phyloP scores from a whole-genome alignment of 2,888 invertebrate species.

The Papilio demoleus region DNA sequence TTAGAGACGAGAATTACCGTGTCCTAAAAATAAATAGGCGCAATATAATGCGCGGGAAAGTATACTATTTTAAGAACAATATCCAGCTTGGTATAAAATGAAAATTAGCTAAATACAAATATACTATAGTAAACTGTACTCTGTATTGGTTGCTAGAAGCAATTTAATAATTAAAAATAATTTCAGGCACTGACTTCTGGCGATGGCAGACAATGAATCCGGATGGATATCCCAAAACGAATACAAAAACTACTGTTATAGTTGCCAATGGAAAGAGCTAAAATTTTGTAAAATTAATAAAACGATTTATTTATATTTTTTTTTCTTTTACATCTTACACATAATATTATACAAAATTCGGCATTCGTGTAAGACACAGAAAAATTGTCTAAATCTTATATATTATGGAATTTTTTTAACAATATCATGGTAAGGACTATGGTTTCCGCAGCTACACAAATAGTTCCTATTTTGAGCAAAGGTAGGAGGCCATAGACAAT shows the following conservation, averaged over 20 bases:
- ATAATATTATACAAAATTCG: neutral
- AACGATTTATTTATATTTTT: constrained; percentile 47
- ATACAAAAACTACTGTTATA: constrained; percentile 62
- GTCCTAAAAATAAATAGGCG: too few relatives aligned
- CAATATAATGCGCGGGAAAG: too few relatives aligned
- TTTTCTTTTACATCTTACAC: constrained; percentile 11
- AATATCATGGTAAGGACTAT: too few relatives aligned
- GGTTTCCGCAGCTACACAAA: too few relatives aligned
- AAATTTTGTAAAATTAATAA: constrained; percentile 46
- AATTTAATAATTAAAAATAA: constrained; percentile 21
- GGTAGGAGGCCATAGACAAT: too few relatives aligned
- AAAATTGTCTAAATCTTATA: neutral
- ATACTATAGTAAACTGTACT: too few relatives aligned
- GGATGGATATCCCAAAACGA: constrained; percentile 87
- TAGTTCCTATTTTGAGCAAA: too few relatives aligned
- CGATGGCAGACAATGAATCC: constrained; percentile 97
- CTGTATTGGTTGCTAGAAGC: neutral
- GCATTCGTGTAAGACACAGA: neutral
- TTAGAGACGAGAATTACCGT: too few relatives aligned
- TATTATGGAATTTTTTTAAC: too few relatives aligned
- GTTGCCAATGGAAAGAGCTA: constrained; percentile 76
- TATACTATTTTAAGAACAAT: too few relatives aligned
- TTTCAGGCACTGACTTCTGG: constrained; percentile 94
- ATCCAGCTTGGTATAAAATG: too few relatives aligned
- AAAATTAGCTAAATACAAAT: too few relatives aligned